These are phyloP conservation scores for Drosophila nebulosa DNA, from an alignment of 1,140 invertebrate genomes.

Conservation along the genomic window DNA sequence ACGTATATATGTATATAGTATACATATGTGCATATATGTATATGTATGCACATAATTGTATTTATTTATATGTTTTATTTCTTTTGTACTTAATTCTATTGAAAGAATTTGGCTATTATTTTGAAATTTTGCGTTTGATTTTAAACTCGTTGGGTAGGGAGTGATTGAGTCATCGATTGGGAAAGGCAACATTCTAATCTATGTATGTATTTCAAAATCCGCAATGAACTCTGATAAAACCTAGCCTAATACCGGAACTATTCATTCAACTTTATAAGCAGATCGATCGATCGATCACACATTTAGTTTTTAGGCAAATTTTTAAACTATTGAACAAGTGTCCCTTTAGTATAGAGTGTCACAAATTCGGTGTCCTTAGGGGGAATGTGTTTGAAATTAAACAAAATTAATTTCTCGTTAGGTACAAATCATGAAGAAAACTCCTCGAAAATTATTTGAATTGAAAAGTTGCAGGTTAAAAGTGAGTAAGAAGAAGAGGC, in stretches of 20 bases:
- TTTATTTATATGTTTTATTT: slow-evolving; percentile 15
- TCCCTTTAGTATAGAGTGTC: too few relatives aligned
- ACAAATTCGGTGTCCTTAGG: too few relatives aligned
- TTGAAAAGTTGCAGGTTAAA: background rate
- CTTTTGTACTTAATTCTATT: background rate
- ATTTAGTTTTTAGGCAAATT: too few relatives aligned
- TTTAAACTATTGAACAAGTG: too few relatives aligned
- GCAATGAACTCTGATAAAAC: background rate
- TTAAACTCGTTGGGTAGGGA: background rate
- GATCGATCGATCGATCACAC: too few relatives aligned
- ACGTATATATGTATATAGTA: slow-evolving; percentile 28
- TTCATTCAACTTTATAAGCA: too few relatives aligned
- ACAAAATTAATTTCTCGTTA: too few relatives aligned
- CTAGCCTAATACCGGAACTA: too few relatives aligned
- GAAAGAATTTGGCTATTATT: background rate
- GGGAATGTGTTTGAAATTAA: too few relatives aligned
- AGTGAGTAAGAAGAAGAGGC: background rate
- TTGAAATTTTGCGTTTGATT: background rate
- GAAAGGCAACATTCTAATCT: background rate
- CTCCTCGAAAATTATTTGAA: too few relatives aligned
- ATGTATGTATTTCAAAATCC: background rate
- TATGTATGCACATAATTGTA: slow-evolving; percentile 27
- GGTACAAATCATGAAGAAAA: too few relatives aligned
- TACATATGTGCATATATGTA: slow-evolving; percentile 12
- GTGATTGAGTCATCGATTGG: background rate